Base-by-base conservation (phyloP, 2,797 vertebrate species). In the Spinus pinus region DNA sequence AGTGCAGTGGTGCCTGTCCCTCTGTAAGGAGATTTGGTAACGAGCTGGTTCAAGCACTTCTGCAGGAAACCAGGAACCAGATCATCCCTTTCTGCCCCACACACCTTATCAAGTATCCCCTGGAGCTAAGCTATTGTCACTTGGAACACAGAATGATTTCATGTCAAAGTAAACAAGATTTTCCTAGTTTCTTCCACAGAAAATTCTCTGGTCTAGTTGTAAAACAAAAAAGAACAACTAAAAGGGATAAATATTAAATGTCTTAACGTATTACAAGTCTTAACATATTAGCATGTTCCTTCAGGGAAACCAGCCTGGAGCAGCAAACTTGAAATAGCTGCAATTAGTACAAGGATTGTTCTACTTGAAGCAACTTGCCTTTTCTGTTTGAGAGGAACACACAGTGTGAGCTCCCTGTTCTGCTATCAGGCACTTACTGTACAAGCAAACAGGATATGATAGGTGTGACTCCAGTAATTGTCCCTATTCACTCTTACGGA, bases 351-450 rank as follows among this genome's bases (percentile, higher is more conserved):
- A 50, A 33, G 89, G 60, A 96, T 91, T 96, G 94, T 94, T 94
- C 85, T 95, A 88, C 94, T 80, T 97, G 96, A 96, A 96, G 71
- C 85, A 60, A 95, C 95, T 93, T 96, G 95, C 91, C 94, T 93
- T 86, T 94, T 94, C 88, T 94, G 82, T 96, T 96, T 95, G 90
- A 73, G 79, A 94, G 92, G 94, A 93, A 94, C 93, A 94, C 88
- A 92, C 85, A 95, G 65, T 58, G 69, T 2, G 41, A 95, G 89
- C 84, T 87, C 3, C 6, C 21, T 2, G 25, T 86, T 88, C 94
- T 95, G 81, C 42, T 93, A 51, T 88, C 30, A 0, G 65, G 93
- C 50, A 91, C 91, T 94, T 22, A 67, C 78, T 88, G 95, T 94
- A 94, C 88, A 71, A 95, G 94, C 88, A 96, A 97, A 95, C 85